These are phyloP conservation scores for Hypena proboscidalis DNA, from an alignment of 2,888 invertebrate species.

Conservation along the genomic window DNA sequence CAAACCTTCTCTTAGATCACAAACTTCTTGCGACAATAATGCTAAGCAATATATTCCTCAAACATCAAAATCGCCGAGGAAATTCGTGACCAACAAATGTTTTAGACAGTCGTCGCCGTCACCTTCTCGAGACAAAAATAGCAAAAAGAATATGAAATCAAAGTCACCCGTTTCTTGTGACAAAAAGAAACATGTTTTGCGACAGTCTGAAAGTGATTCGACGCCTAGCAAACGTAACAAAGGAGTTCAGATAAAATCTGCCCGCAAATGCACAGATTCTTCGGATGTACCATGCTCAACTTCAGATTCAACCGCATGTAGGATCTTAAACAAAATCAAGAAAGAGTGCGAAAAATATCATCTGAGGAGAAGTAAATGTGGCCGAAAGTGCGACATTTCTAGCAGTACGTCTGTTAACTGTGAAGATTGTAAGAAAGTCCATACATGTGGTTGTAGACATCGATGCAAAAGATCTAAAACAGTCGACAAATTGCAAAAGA, in stretches of 20 bases:
- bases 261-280: constrained; percentile 52
- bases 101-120: constrained; percentile 2
- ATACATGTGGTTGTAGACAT: constrained; percentile 66
- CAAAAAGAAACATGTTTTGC: background rate
- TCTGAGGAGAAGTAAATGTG: constrained; percentile 63
- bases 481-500: constrained; percentile 63
- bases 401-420: constrained; percentile 71
- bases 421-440: constrained; percentile 65
- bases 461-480: constrained; percentile 64
- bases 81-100: background rate
- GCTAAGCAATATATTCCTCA: background rate
- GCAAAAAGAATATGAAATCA: background rate
- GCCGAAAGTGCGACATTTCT: constrained; percentile 63
- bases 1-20: background rate
- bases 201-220: constrained; percentile 18
- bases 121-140: background rate
- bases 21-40: background rate
- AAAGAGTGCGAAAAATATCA: constrained; percentile 77
- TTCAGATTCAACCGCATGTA: constrained; percentile 70
- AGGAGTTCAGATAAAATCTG: constrained; percentile 57
- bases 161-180: constrained; percentile 2
- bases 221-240: constrained; percentile 53
- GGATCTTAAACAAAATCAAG: constrained; percentile 71
- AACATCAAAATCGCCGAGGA: constrained; percentile 6
- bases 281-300: constrained; percentile 68